phyloP scores from a whole-genome alignment of 2,797 vertebrate species.

The Bryconaethiops microstoma region DNA sequence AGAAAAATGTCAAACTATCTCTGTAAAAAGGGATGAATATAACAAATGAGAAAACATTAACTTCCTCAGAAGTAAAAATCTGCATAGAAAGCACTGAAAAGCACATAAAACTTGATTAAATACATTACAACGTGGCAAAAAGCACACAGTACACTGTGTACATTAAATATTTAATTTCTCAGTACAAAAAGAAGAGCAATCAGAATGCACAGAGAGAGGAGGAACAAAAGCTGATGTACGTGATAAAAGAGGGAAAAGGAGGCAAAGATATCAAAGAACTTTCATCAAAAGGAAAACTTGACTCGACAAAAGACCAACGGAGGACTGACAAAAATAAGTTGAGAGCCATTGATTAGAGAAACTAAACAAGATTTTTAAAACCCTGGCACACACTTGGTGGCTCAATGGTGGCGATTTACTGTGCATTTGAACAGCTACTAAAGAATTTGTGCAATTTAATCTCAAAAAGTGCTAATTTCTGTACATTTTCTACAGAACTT shows the following conservation, averaged over 20 bases:
- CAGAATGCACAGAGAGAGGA: slow-evolving; percentile 25
- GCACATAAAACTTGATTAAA: slow-evolving; percentile 18
- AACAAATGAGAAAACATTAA: slow-evolving; percentile 61
- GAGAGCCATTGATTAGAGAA: neutral
- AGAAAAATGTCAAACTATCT: neutral
- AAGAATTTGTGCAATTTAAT: neutral
- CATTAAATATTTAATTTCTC: slow-evolving; percentile 19
- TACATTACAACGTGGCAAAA: slow-evolving; percentile 16
- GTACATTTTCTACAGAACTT: neutral
- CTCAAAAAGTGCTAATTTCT: neutral
- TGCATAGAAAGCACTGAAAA: slow-evolving; percentile 44
- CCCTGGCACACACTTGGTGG: neutral
- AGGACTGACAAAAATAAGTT: neutral
- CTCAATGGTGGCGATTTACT: neutral
- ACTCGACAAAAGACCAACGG: neutral
- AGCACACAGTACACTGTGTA: slow-evolving; percentile 8
- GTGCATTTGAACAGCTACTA: neutral
- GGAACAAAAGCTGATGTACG: slow-evolving; percentile 31
- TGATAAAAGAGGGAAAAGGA: slow-evolving; percentile 12
- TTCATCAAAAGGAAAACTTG: neutral
- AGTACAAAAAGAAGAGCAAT: slow-evolving; percentile 23
- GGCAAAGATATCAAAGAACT: slow-evolving; percentile 3
- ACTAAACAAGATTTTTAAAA: neutral
- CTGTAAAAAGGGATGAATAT: neutral
- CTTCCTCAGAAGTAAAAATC: slow-evolving; percentile 51